These are phyloP conservation scores for Loriculus beryllinus DNA, from an alignment of 2,797 vertebrate species.

Conservation along the genomic window DNA sequence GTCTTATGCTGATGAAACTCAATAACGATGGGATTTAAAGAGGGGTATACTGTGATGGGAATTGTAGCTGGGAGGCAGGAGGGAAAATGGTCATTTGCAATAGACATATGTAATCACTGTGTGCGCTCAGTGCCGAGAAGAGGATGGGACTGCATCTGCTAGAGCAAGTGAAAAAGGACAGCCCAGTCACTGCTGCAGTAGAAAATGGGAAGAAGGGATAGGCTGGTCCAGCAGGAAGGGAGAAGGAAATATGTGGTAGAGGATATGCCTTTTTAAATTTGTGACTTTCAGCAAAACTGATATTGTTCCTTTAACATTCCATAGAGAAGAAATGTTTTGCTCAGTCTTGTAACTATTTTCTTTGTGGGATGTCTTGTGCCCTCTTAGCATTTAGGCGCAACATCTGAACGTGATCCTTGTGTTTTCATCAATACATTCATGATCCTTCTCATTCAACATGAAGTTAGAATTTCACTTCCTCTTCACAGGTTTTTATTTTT, in stretches of 20 bases:
- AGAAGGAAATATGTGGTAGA: not conserved
- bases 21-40: conserved; percentile 53
- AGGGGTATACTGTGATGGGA: conserved; percentile 4
- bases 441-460: not conserved
- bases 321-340: not conserved
- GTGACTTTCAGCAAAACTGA: not conserved
- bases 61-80: conserved; percentile 56
- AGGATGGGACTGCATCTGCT: conserved; percentile 10
- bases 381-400: not conserved
- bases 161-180: not conserved
- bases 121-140: accelerated
- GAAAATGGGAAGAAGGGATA: not conserved
- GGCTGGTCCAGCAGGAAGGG: not conserved
- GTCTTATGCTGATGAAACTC: conserved; percentile 47
- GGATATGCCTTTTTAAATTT: not conserved
- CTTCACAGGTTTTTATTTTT: not conserved
- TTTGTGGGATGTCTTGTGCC: not conserved
- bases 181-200: not conserved
- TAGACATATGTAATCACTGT: conserved; percentile 15
- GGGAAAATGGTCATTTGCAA: conserved; percentile 29
- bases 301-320: not conserved
- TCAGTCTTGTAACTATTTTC: not conserved
- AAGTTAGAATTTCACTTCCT: not conserved
- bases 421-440: not conserved
- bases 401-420: not conserved